Conservation (phyloP, 2,888 invertebrate species). For the Plebejus argus region DNA sequence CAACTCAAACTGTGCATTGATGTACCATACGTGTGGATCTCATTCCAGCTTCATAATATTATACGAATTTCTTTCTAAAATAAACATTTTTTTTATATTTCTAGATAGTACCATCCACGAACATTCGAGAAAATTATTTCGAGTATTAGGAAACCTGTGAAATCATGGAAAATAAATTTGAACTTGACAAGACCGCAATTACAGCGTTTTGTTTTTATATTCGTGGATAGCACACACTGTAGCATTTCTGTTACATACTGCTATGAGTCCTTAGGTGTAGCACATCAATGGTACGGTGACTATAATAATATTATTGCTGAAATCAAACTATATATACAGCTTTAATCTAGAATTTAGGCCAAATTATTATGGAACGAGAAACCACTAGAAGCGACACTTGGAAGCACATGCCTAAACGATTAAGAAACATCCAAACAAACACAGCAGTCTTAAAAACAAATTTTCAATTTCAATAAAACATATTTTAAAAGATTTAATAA, state of each 20-base stretch:
- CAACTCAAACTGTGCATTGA: conserved; percentile 51
- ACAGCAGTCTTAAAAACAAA: neutral
- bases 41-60: neutral
- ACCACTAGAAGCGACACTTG: conserved; percentile 19
- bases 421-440: neutral
- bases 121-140: too few relatives aligned
- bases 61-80: neutral
- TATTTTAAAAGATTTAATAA: neutral
- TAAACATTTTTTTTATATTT: neutral
- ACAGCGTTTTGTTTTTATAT: too few relatives aligned
- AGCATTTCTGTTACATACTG: neutral
- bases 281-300: neutral
- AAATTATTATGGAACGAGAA: conserved; percentile 11
- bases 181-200: too few relatives aligned
- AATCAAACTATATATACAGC: conserved; percentile 7
- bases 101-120: too few relatives aligned
- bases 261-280: neutral
- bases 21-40: conserved; percentile 35
- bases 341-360: conserved; percentile 26
- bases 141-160: too few relatives aligned
- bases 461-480: neutral
- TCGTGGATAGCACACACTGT: neutral
- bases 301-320: neutral
- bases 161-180: too few relatives aligned
- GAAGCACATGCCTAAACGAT: conserved; percentile 24